Evolutionary conservation across 2,888 invertebrate species (phyloP).

Genomic region (Erpobdella octoculata): DNA sequence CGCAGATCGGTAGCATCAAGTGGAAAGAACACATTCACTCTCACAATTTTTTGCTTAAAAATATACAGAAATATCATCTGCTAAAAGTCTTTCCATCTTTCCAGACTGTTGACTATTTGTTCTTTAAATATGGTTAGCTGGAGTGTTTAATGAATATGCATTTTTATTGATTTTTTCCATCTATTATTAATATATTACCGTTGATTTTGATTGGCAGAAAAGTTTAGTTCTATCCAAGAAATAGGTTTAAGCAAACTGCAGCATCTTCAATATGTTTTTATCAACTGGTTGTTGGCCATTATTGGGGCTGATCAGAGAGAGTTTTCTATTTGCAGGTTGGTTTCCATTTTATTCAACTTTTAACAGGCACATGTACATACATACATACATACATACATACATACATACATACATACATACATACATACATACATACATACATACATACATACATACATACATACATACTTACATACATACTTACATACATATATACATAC

Average conservation of each 20-base stretch:
- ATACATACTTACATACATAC: too few relatives aligned
- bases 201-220: background rate
- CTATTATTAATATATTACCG: background rate
- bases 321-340: background rate
- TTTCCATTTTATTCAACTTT: background rate
- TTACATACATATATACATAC: background rate
- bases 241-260: background rate
- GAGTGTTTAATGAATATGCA: background rate
- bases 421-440: too few relatives aligned
- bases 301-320: background rate
- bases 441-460: too few relatives aligned
- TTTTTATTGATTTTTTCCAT: background rate
- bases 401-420: too few relatives aligned
- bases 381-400: too few relatives aligned
- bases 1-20: background rate
- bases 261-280: background rate
- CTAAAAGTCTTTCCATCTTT: conserved; percentile 1
- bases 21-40: background rate
- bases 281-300: conserved; percentile 1
- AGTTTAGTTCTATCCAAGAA: background rate
- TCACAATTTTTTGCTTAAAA: conserved; percentile 11
- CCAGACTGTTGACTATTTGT: background rate
- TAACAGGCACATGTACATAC: too few relatives aligned
- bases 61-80: background rate
- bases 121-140: conserved; percentile 6